Evolutionary conservation across 1,140 invertebrate genomes (phyloP), one percentile per base, ranked within the genome.

Genomic region (Caenorhabditis latens): DNA sequence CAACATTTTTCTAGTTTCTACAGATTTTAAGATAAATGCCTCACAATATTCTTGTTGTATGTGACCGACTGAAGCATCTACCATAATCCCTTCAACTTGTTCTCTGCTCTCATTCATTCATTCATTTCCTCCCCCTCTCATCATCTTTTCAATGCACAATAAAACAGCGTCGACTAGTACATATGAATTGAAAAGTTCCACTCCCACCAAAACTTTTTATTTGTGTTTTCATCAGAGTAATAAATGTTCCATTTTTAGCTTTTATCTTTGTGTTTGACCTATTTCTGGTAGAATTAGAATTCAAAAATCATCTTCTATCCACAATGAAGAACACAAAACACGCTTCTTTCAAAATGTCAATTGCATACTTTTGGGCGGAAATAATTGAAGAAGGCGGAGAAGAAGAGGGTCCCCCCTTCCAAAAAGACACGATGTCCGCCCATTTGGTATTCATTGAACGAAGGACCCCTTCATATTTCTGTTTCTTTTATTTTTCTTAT

Each of bases 391-490:
- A 50, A 75, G 42, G 43, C 9, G 43, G 21, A 14, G 46, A n/a
- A 71, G 65, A 43, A 16, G 61, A 79, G 71, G 32, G 32, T n/a
- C 43, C 71, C 71, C n/a, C 11, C 42, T 42, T 42, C 14, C 40
- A 24, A 32, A 63, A n/a, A 58, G n/a, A 40, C 24, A 40, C 63
- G 32, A 19, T 43, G 13, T 71, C 65, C n/a, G 32, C 42, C 65
- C 71, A 79, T 79, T 79, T 79, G 71, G 71, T 50, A 79, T 79
- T 42, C 71, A 79, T 79, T 79, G 71, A 79, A 79, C 71, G 71
- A 79, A 79, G n/a, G 46, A 50, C 19, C 5, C 19, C 21, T 32
- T 6, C 14, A 19, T 21, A 13, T 8, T 9, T 53, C 71, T n/a
- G 4, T 11, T 8, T n/a, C 71, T 21, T 50, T 6, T 79, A 24